Evolutionary conservation across 1,140 invertebrate species (phyloP).

Genomic region (Drusus annulatus): DNA sequence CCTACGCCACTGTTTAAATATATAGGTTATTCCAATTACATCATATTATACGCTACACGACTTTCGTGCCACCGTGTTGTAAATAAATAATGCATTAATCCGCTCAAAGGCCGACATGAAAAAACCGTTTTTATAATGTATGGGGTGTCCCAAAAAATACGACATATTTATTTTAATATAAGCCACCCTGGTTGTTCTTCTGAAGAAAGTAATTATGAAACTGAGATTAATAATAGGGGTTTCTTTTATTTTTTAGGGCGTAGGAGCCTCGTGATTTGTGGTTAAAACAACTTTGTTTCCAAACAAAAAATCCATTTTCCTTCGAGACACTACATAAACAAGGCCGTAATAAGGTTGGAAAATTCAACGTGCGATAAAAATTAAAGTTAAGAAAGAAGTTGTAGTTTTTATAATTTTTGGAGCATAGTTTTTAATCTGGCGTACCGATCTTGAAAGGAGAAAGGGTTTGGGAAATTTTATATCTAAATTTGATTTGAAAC

Average conservation of each 20-base stretch:
- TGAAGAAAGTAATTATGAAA: not conserved
- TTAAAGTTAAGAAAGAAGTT: too few relatives aligned
- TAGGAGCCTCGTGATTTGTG: too few relatives aligned
- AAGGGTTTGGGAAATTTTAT: too few relatives aligned
- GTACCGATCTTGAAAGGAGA: too few relatives aligned
- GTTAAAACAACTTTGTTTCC: too few relatives aligned
- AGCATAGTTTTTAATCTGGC: too few relatives aligned
- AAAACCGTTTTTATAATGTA: not conserved
- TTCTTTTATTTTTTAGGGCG: not conserved
- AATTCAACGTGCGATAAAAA: too few relatives aligned
- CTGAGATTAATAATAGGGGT: not conserved
- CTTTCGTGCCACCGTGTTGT: slow-evolving; percentile 1
- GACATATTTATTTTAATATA: not conserved
- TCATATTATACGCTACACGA: not conserved
- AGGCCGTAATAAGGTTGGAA: too few relatives aligned
- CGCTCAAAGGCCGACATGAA: slow-evolving; percentile 12
- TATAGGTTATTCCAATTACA: slow-evolving; percentile 14
- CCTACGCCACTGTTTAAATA: not conserved
- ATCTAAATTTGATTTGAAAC: too few relatives aligned
- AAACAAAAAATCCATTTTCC: too few relatives aligned
- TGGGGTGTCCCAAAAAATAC: not conserved
- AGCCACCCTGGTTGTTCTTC: not conserved
- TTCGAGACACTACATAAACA: too few relatives aligned
- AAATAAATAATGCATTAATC: slow-evolving; percentile 24
- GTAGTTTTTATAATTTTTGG: too few relatives aligned